These are phyloP conservation scores for Parotocinclus haroldoi DNA, from an alignment of 2,797 vertebrate genomes.

Conservation along the genomic window DNA sequence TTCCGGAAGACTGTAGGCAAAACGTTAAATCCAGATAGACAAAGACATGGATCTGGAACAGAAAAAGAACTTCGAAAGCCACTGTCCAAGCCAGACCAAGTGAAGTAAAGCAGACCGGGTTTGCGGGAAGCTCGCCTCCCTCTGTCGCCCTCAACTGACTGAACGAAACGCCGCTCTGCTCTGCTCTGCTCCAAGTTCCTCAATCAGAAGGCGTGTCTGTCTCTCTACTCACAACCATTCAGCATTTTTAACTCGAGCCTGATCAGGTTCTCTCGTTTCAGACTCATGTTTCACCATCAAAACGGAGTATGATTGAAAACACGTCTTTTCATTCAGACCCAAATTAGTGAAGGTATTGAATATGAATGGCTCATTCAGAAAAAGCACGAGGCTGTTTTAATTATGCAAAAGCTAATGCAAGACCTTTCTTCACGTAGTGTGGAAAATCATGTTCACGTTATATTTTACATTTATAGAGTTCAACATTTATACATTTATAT, in stretches of 20 bases:
- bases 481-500: too few species aligned
- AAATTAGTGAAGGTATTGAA: too few species aligned
- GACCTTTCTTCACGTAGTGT: too few species aligned
- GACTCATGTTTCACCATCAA: too few species aligned
- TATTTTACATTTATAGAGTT: too few species aligned
- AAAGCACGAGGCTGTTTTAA: too few species aligned
- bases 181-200: constrained; percentile 13
- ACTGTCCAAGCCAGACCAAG: constrained; percentile 65
- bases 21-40: constrained; percentile 35
- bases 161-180: constrained; percentile 50
- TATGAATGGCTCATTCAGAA: too few species aligned
- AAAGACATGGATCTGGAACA: constrained; percentile 30
- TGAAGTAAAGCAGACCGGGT: constrained; percentile 55
- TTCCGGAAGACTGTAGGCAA: constrained; percentile 7
- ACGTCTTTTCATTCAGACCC: too few species aligned
- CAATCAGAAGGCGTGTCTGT: constrained; percentile 43
- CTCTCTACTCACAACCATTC: constrained; percentile 13
- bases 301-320: too few species aligned
- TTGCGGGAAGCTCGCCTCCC: constrained; percentile 59
- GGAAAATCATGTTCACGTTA: too few species aligned
- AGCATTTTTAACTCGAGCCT: background rate
- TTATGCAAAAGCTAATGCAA: too few species aligned
- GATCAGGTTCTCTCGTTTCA: background rate
- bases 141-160: constrained; percentile 75
- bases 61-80: constrained; percentile 47